Base-by-base conservation (phyloP, 2,888 invertebrate species). In the Pasiphila rectangulata region DNA sequence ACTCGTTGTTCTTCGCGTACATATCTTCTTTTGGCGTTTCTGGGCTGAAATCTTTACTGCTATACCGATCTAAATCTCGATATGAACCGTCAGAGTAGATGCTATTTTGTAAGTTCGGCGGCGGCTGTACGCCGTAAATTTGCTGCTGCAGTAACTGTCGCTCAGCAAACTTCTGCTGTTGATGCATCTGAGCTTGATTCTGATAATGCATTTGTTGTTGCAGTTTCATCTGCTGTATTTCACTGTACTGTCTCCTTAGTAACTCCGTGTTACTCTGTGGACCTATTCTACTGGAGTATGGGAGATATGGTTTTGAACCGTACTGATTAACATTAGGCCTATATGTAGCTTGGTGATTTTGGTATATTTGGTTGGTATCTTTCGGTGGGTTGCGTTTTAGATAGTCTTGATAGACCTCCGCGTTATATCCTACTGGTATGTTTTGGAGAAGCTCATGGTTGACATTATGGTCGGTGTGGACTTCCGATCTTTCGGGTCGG, bases 181-280 rank as follows among this genome's bases (percentile, higher is more conserved):
- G 92, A 56, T 91, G 90, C 78, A 90, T 90, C 59, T 90, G 86
- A 15, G 92, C 92, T 64, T 92, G 92, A 59, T 89, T 92, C 57
- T 92, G 92, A 54, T 92, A 92, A 57, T 90, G 91, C 64, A 92
- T 72, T 67, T 92, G 92, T 24, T 90, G 91, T 59, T 92, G 91
- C 57, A 92, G 69, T 71, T 92, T 92, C 81, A 92, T 91, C 69
- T 92, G 91, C 63, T 92, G 92, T 56, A 92, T 79, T 71, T 92
- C 91, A 60, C 91, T 91, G 55, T 92, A 92, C 63, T 92, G 91
- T 56, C 89, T 83, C 57, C 91, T 83, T 59, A 91, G 70, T 56
- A 92, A 58, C 56, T 92, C 91, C 30, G 92, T 91, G 56, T 92
- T 91, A 67, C 92, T 91, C 49, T 87, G 85, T 15, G 86, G 78